Evolutionary conservation across 1,140 invertebrate genomes (phyloP).

Genomic region (Dufourea novaeangliae): DNA sequence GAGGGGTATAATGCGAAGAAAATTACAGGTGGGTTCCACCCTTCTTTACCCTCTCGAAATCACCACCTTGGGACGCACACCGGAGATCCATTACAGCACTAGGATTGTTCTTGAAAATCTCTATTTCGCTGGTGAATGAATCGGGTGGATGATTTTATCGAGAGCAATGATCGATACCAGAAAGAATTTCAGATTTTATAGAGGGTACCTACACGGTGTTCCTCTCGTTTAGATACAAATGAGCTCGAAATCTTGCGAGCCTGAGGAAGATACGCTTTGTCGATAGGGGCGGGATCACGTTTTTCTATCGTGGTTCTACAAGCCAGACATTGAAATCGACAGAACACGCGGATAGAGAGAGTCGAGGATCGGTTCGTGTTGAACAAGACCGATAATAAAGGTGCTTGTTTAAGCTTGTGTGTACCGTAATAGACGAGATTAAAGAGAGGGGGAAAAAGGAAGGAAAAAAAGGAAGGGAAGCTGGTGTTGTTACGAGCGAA

Average conservation of each 20-base stretch:
- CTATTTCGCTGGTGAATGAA: not conserved
- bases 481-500: slow-evolving; percentile 19
- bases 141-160: not conserved
- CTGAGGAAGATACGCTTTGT: too few species aligned
- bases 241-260: not conserved
- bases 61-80: slow-evolving; percentile 20
- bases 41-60: slow-evolving; percentile 21
- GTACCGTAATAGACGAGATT: slow-evolving; percentile 43
- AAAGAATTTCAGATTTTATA: not conserved
- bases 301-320: slow-evolving; percentile 15
- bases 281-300: not conserved
- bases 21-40: slow-evolving; percentile 27
- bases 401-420: slow-evolving; percentile 14
- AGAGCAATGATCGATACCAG: slow-evolving; percentile 1
- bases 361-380: too few species aligned
- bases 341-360: not conserved
- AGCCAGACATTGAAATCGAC: slow-evolving; percentile 32
- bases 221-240: not conserved
- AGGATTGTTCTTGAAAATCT: not conserved
- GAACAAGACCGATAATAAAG: slow-evolving; percentile 35
- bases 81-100: slow-evolving; percentile 14
- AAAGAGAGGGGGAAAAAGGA: not conserved
- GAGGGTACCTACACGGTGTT: not conserved
- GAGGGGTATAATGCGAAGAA: slow-evolving; percentile 44
- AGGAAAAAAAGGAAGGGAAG: not conserved